These are phyloP conservation scores for Podotricha telesiphe DNA, from an alignment of 2,888 invertebrate genomes.

Conservation along the genomic window DNA sequence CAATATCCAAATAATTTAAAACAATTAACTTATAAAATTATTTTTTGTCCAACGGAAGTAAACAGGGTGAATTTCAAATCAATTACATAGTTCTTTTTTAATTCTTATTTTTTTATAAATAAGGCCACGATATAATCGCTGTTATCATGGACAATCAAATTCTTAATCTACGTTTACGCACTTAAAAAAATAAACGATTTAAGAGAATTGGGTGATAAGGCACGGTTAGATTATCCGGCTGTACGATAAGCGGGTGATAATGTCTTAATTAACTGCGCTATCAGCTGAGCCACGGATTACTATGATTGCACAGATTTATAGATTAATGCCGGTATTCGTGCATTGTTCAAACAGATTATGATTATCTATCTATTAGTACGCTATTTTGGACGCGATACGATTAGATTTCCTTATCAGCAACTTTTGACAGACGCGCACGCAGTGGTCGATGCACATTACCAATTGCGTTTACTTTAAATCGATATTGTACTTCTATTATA, in stretches of 20 bases:
- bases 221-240: conserved; percentile 59
- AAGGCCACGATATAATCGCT: conserved; percentile 7
- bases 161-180: conserved; percentile 37
- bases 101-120: conserved; percentile 3
- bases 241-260: conserved; percentile 49
- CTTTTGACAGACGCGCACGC: conserved; percentile 41
- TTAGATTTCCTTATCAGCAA: conserved; percentile 40
- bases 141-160: conserved; percentile 13
- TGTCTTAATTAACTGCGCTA: conserved; percentile 60
- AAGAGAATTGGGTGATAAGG: conserved; percentile 47
- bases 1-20: too few species aligned
- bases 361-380: conserved; percentile 42
- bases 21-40: background rate
- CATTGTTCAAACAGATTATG: conserved; percentile 55
- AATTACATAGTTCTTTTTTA: background rate
- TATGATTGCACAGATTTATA: conserved; percentile 72
- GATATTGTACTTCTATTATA: background rate
- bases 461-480: conserved; percentile 17
- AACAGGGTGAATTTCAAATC: background rate
- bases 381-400: conserved; percentile 42
- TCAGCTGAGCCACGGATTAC: conserved; percentile 64
- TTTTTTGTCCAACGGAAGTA: background rate
- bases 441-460: conserved; percentile 2
- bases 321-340: conserved; percentile 63
- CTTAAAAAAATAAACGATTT: conserved; percentile 38